Base-by-base conservation (phyloP, 2,888 invertebrate genomes). In the Autographa pulchrina region DNA sequence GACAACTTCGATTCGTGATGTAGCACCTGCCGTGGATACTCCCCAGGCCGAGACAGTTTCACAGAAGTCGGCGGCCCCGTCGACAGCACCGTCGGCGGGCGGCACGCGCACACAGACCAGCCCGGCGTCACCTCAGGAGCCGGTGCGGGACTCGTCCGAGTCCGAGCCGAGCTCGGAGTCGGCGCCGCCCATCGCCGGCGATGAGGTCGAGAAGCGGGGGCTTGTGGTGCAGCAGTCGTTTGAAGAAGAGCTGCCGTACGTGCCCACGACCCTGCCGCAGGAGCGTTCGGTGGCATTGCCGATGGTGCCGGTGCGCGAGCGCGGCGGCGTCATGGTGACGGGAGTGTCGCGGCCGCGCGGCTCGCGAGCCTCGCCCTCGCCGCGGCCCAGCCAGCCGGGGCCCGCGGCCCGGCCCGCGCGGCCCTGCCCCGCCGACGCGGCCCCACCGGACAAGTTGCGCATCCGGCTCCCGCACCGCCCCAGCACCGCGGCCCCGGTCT, bases 231-330 rank as follows among this genome's bases (percentile, higher is more conserved):
- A 98, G 89, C 98, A 98, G 89, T 98, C 98, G 54, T 98, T 98
- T 88, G 98, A 98, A 86, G 98, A 98, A 85, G 98, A 98, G 92
- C 95, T 98, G 87, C 98, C 98, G 2, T 98, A 98, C 90, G 97
- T 98, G 87, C 98, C 98, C 70, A 98, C 98, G n/a, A 98, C 98
- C 68, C 94, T 98, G 88, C 98, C 98, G 25, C 96, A 97, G 90
- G 98, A 98, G 93, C 97, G 98, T 77, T 97, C 98, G 18, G 97
- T 97, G 75, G 98, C 97, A 35, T 94, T 98, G 80, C 97, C 98
- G 20, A 97, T 98, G 86, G 96, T 98, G 78, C 98, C 98, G 32
- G 97, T 98, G 84, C 91, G 86, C 91, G 96, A 87, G 82, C 95
- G 94, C 79, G 92, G 86, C 85, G 92, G 85, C 70, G 92, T 91